Evolutionary conservation across 1,140 invertebrate genomes (phyloP).

Genomic region (Achroia grisella): DNA sequence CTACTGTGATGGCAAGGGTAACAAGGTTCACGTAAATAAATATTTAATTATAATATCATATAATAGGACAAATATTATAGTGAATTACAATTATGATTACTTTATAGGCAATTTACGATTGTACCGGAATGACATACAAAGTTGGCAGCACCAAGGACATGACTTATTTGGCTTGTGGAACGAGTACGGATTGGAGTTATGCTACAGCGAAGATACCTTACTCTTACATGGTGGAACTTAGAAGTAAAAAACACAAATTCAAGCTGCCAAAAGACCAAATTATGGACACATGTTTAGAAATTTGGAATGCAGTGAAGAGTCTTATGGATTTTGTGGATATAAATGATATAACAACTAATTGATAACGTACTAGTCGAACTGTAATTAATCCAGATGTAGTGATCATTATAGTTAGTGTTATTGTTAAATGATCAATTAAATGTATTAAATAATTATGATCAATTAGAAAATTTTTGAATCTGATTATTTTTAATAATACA

Average conservation of each 20-base stretch:
- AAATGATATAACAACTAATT: too few relatives aligned
- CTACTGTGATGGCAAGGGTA: conserved; percentile 56
- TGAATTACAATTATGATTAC: too few relatives aligned
- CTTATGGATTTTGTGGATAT: conserved; percentile 70
- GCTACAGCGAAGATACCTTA: conserved; percentile 77
- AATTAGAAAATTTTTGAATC: too few relatives aligned
- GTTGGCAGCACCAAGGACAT: conserved; percentile 61
- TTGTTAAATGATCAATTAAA: too few relatives aligned
- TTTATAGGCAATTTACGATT: conserved; percentile 57
- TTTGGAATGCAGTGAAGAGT: conserved; percentile 77
- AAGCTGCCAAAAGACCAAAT: conserved; percentile 81
- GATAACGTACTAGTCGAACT: too few relatives aligned
- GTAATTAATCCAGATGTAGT: background rate
- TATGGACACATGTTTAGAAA: conserved; percentile 78
- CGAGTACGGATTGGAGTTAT: conserved; percentile 82
- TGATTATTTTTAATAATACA: too few relatives aligned
- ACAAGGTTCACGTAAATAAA: conserved; percentile 5
- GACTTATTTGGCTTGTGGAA: conserved; percentile 76
- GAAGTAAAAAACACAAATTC: conserved; percentile 78
- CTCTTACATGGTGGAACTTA: conserved; percentile 81
- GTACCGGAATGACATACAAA: conserved; percentile 49
- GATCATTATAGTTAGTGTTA: conserved; percentile 7
- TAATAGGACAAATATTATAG: too few relatives aligned
- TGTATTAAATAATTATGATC: conserved; percentile 2
- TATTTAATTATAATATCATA: too few relatives aligned